Evolutionary conservation across 2,888 invertebrate genomes (phyloP).

Genomic region (Lamellibrachia columna): DNA sequence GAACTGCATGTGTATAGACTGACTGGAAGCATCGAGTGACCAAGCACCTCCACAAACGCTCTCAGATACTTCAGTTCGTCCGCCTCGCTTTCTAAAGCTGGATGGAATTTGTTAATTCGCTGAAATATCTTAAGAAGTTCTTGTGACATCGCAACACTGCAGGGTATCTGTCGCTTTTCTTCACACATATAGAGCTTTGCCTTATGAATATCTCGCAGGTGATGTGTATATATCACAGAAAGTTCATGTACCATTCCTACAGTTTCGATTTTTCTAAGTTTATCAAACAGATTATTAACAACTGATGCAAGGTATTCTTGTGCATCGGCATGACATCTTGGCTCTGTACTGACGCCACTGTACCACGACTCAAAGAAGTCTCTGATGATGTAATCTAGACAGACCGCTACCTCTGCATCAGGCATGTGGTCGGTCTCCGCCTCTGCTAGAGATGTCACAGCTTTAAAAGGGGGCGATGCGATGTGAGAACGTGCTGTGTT

Average conservation of each 20-base stretch:
- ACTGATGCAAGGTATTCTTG: neutral
- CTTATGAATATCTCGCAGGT: conserved; percentile 10
- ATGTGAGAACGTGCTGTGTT: neutral
- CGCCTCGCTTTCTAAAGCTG: neutral
- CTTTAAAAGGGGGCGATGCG: neutral
- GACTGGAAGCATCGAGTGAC: neutral
- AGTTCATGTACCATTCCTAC: neutral
- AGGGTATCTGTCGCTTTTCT: neutral
- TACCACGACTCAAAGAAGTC: neutral
- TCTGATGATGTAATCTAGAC: neutral
- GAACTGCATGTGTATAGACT: neutral
- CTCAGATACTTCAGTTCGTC: neutral
- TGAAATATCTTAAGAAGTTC: neutral
- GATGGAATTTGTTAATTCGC: neutral
- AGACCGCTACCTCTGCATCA: neutral
- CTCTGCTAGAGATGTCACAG: neutral
- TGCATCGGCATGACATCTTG: neutral
- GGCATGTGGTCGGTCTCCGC: neutral
- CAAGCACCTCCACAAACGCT: neutral
- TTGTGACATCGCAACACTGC: neutral
- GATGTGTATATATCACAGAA: neutral
- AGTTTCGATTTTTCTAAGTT: neutral
- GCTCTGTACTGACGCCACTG: neutral
- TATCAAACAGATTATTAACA: neutral
- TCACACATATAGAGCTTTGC: neutral